A percentile compares a stretch with the other conserved stretches of the same genome.
phyloP scores from a whole-genome alignment of 2,113 vertebrate genomes.

The Chaetorhynchus papuensis region DNA sequence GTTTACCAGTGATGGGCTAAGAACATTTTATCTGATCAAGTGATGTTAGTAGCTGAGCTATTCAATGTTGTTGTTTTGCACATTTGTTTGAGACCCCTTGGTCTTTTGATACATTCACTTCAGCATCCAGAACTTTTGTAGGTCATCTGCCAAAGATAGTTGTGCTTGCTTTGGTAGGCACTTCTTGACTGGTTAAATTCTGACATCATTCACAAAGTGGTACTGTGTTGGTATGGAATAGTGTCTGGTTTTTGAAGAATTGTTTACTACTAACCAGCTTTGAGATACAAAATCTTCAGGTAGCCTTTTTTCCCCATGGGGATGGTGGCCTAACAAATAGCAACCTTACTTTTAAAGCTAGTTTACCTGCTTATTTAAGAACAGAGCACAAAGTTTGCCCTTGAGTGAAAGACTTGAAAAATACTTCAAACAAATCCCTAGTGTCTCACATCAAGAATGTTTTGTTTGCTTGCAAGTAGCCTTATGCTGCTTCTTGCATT shows the following conservation, averaged over 20 bases:
- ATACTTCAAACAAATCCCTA: not conserved
- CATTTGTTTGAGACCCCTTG: not conserved
- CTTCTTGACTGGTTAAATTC: not conserved
- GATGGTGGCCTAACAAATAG: not conserved
- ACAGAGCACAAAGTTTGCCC: not conserved
- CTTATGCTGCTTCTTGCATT: not conserved
- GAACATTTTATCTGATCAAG: not conserved
- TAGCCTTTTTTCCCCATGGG: not conserved
- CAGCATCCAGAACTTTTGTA: not conserved
- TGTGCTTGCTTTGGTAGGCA: not conserved
- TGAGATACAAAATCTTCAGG: not conserved
- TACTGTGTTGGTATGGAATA: not conserved
- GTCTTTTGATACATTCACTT: not conserved
- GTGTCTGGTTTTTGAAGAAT: not conserved
- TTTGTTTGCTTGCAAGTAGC: not conserved
- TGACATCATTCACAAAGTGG: not conserved
- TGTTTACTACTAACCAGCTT: not conserved
- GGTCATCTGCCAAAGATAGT: not conserved
- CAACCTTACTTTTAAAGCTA: not conserved
- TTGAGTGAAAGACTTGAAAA: not conserved
- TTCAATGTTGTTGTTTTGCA: not conserved
- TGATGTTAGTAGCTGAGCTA: not conserved
- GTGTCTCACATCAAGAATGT: not conserved
- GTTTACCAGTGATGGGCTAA: not conserved
- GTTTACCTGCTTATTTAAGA: not conserved